Evolutionary conservation across 2,113 vertebrate genomes (phyloP), one percentile per base, ranked within the genome.

Genomic region (Cnemophilus loriae): DNA sequence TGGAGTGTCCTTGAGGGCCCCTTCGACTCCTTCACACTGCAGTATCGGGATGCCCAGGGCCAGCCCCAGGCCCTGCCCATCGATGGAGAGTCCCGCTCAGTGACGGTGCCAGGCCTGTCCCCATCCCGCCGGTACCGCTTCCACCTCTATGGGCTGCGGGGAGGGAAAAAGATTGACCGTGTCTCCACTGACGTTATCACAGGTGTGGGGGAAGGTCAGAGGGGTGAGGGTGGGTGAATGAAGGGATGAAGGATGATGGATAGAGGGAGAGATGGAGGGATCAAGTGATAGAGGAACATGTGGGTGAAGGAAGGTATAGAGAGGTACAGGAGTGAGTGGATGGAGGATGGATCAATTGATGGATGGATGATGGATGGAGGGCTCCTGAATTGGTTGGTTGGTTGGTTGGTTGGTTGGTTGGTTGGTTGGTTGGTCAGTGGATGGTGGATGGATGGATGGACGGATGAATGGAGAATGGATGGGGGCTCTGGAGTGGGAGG

Each of bases 1-100:
- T 98, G 97, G 98, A 97, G 46, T 0, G 93, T 98, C 46, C 84
- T 17, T 0, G 27, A 56, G 77, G 97, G 97, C 32, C 33, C 77
- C 87, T 98, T 98, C 2, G 93, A 97, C 88, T 97, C 97, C 49
- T 98, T 98, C 13, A 16, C 33, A 14, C 67, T 94, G 79, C 93
- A 94, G 74, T 94, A 88, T 73, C 59, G 2, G 44, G 88, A 94
- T 33, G 79, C 16, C 4, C 78, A 96, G 0, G 96, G 97, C 23
- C 95, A 95, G 27, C 64, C 89, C 35, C 79, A 69, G 53, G 79
- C 12, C 30, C 53, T 69, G 44, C 35, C 65, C 24, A 6, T 70
- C 1, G 24, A 60, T 42, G 80, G 65, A 0, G 0, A 4, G 19
- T 70, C 55, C 1, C 46, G 6, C 19, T 50, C 15, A 0, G 35